A percentile compares a stretch with the other conserved stretches of the same genome.
Conservation (phyloP, 2,113 vertebrate species). For the Epinephelus fuscoguttatus region DNA sequence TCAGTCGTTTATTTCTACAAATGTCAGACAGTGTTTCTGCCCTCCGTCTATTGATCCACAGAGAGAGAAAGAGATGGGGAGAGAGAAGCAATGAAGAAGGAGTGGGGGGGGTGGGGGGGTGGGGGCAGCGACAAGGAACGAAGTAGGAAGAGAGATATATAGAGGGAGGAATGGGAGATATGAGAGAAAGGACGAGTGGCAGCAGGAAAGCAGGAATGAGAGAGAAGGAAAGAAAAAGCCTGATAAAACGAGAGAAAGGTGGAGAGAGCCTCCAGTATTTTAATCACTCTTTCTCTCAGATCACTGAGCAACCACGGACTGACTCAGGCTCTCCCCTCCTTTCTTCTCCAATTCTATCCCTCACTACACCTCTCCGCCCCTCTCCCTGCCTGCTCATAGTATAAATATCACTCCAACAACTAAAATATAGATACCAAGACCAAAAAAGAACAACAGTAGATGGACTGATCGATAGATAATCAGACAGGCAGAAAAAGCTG, state of each 20-base stretch:
- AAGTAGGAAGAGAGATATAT: constrained; percentile 44
- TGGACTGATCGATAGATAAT: constrained; percentile 52
- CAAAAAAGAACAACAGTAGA: constrained; percentile 50
- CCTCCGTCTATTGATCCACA: constrained; percentile 80
- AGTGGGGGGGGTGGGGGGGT: neutral
- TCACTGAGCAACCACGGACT: constrained; percentile 60
- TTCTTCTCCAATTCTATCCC: constrained; percentile 45
- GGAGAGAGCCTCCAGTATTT: constrained; percentile 60
- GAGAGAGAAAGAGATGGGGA: constrained; percentile 55
- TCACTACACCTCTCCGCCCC: constrained; percentile 9
- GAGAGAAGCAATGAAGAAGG: neutral
- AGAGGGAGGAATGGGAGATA: constrained; percentile 23
- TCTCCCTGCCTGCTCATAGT: constrained; percentile 19
- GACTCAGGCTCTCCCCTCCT: constrained; percentile 40
- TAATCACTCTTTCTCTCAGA: constrained; percentile 68
- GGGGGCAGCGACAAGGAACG: constrained; percentile 31
- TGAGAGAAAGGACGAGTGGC: constrained; percentile 14
- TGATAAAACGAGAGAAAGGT: constrained; percentile 49
- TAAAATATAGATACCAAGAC: constrained; percentile 61
- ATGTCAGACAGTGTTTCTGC: constrained; percentile 82
- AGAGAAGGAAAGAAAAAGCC: constrained; percentile 14
- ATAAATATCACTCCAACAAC: constrained; percentile 45
- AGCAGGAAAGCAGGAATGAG: constrained; percentile 26
- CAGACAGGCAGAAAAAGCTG: constrained; percentile 5
- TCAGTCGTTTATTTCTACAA: constrained; percentile 85